Conservation (phyloP, 2,888 invertebrate genomes). For the Cacoxenus indagator region DNA sequence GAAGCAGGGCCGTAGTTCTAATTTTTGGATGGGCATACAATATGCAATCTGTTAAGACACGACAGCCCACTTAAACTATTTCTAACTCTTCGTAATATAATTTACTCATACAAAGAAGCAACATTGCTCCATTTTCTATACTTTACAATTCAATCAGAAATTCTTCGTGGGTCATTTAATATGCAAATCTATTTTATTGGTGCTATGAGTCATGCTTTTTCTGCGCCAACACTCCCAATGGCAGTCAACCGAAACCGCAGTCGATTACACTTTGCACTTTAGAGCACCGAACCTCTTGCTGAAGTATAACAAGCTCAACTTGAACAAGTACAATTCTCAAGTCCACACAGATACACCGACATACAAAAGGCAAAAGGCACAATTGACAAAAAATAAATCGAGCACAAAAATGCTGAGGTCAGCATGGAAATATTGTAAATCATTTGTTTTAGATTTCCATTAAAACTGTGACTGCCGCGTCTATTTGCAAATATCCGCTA, state of each 20-base stretch:
- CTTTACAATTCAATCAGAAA: too few relatives aligned
- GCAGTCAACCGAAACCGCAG: background rate
- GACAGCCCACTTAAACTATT: too few relatives aligned
- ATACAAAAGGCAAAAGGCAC: background rate
- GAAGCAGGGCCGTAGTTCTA: background rate
- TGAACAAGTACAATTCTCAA: background rate
- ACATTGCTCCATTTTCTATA: too few relatives aligned
- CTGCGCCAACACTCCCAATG: background rate
- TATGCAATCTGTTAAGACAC: too few relatives aligned
- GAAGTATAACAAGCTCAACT: background rate
- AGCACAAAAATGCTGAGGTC: conserved; percentile 12
- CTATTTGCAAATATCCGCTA: conserved; percentile 17
- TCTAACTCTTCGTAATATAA: too few relatives aligned
- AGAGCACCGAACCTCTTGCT: background rate
- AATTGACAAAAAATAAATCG: background rate
- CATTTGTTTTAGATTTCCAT: conserved; percentile 9
- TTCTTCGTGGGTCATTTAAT: background rate
- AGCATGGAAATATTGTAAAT: conserved; percentile 12
- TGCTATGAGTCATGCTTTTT: background rate
- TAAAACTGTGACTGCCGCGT: background rate
- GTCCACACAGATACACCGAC: background rate
- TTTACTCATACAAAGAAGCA: too few relatives aligned
- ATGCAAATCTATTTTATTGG: background rate
- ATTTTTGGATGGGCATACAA: background rate
- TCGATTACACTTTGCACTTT: conserved; percentile 7